These are phyloP conservation scores for Telenomus remus DNA, from an alignment of 1,140 invertebrate genomes.

Conservation along the genomic window DNA sequence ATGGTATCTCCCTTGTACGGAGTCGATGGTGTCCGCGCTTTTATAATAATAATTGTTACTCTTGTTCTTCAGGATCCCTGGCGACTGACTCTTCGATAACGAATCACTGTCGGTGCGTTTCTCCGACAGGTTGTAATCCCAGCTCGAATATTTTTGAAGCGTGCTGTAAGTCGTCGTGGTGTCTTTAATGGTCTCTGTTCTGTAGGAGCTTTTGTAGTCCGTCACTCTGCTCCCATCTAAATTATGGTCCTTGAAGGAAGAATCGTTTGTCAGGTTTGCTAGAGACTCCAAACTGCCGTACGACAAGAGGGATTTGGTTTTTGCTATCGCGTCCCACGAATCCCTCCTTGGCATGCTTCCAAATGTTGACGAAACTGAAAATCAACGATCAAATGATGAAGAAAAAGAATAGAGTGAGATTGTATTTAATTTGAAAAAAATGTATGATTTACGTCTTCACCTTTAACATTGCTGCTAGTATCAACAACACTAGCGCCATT, in stretches of 20 bases:
- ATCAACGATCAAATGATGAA: neutral
- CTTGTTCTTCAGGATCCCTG: slow-evolving; percentile 71
- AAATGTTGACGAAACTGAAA: slow-evolving; percentile 80
- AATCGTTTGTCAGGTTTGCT: slow-evolving; percentile 79
- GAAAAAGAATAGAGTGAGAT: no score
- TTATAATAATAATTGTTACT: slow-evolving; percentile 70
- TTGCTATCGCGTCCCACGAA: slow-evolving; percentile 88
- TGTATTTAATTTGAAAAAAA: no score
- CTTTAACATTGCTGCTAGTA: slow-evolving; percentile 81
- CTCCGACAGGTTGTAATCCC: slow-evolving; percentile 61
- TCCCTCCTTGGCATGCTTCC: slow-evolving; percentile 80
- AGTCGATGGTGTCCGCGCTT: slow-evolving; percentile 74
- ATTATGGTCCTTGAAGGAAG: slow-evolving; percentile 55
- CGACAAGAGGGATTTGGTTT: slow-evolving; percentile 83
- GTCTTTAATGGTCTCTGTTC: slow-evolving; percentile 53
- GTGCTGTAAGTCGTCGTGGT: slow-evolving; percentile 55
- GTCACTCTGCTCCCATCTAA: slow-evolving; percentile 20
- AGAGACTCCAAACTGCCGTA: slow-evolving; percentile 81
- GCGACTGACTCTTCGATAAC: slow-evolving; percentile 61
- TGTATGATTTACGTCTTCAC: no score
- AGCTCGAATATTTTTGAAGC: slow-evolving; percentile 62
- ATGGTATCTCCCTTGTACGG: slow-evolving; percentile 75
- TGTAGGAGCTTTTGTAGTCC: slow-evolving; percentile 63
- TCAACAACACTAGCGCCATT: slow-evolving; percentile 76
- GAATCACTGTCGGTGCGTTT: slow-evolving; percentile 60